Evolutionary conservation across 2,888 invertebrate species (phyloP), one percentile per base, ranked within the genome.

Genomic region (Lordiphosa fenestrarum): DNA sequence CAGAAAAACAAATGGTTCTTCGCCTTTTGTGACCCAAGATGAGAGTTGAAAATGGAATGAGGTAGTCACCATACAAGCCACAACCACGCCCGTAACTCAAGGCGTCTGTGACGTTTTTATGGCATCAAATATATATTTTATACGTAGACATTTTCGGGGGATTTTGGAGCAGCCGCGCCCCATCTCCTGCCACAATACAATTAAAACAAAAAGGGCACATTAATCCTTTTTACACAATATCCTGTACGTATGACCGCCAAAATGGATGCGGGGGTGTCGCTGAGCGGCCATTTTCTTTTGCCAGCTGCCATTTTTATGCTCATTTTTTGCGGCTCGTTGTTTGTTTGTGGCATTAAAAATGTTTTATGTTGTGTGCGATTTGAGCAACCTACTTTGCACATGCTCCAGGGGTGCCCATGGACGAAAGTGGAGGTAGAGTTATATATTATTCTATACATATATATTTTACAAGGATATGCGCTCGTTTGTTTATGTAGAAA

Each of bases 321-420:
- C 82, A 64, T 68, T 84, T 80, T 84, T 77, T 71, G 58, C 30
- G 30, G 30, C 50, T 36, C 48, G 50, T 54, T 44, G 23, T 21
- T 44, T 59, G 38, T 55, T 49, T 52, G 46, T 40, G 80, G 80
- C 80, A 80, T 80, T 80, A 85, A 81, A 81, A 81, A 81, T 81
- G 81, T 81, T 81, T 81, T 81, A 81, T 81, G 85, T 84, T 84
- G 85, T 83, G 84, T 71, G 81, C 85, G 81, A 85, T 85, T 81
- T 81, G 85, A 69, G 58, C 85, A 85, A 83, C 84, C 84, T 80
- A 80, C 84, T 80, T 80, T 80, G 81, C 80, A 83, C 80, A 75
- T 80, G 83, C 70, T 78, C 66, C 61, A 55, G 56, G 37, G 55
- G 59, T 50, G 55, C 39, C 49, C 44, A 48, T 46, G 63, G n/a